Evolutionary conservation across 2,888 invertebrate genomes (phyloP).

Genomic region (Anorthoa munda): DNA sequence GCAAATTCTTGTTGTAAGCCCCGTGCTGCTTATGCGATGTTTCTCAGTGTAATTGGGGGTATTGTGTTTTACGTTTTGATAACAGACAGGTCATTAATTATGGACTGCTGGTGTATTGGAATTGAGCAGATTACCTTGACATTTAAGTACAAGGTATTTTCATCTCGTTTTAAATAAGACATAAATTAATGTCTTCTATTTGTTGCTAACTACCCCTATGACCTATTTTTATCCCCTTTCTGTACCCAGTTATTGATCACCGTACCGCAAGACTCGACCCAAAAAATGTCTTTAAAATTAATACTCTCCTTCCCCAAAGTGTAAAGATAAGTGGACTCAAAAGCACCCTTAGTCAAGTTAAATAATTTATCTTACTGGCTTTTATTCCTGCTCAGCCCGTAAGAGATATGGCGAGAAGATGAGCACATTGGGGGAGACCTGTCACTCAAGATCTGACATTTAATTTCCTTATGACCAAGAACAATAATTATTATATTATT

Average conservation of each 20-base stretch:
- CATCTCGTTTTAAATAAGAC: too few species aligned
- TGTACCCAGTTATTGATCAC: background rate
- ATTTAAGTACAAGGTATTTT: too few species aligned
- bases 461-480: conserved; percentile 56
- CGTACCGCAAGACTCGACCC: background rate
- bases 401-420: conserved; percentile 57
- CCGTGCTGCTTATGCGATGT: conserved; percentile 25
- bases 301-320: conserved; percentile 59
- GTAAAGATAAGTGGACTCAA: conserved; percentile 69
- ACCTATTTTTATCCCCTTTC: background rate
- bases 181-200: too few species aligned
- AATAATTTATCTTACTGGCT: conserved; percentile 67
- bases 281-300: conserved; percentile 37
- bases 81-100: conserved; percentile 1
- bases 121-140: background rate
- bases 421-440: conserved; percentile 47
- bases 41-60: conserved; percentile 40
- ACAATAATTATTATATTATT: conserved; percentile 34
- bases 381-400: conserved; percentile 58
- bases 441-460: conserved; percentile 58
- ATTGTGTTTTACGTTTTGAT: background rate
- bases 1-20: conserved; percentile 48
- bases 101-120: background rate
- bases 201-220: background rate
- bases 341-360: conserved; percentile 66